Conservation (phyloP, 1,140 invertebrate species). For the Papilio polyxenes region DNA sequence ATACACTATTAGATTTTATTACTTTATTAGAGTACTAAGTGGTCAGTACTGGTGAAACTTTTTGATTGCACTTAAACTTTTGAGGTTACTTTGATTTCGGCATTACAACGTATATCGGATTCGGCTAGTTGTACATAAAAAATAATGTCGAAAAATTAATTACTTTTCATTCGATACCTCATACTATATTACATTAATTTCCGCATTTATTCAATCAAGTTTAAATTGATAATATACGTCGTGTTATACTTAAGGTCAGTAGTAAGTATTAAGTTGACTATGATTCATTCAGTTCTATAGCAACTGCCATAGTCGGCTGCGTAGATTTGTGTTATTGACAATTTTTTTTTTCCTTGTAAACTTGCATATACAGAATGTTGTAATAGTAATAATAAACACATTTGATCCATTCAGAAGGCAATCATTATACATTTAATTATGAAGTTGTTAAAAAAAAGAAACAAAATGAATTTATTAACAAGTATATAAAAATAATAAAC, state of each 20-base stretch:
- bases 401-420: no score
- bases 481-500: no score
- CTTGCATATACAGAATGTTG: not conserved
- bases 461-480: no score
- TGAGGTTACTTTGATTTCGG: not conserved
- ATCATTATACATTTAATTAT: no score
- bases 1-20: no score
- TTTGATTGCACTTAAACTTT: not conserved
- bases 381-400: no score
- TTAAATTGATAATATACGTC: constrained; percentile 8
- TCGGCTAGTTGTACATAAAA: not conserved
- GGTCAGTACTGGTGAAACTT: not conserved
- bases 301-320: not conserved
- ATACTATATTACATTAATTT: not conserved
- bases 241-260: not conserved
- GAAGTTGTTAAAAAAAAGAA: no score
- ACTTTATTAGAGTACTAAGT: not conserved
- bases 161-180: not conserved
- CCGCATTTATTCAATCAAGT: constrained; percentile 19
- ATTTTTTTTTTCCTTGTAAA: not conserved
- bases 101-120: not conserved
- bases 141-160: not conserved
- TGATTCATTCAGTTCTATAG: constrained; percentile 2
- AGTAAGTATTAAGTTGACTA: not conserved
- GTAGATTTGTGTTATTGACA: constrained; percentile 11